Percentiles rank a stretch among this genome's conserved stretches.
phyloP scores from a whole-genome alignment of 2,888 invertebrate species.

The Imbricaverruca yamaguchii region DNA sequence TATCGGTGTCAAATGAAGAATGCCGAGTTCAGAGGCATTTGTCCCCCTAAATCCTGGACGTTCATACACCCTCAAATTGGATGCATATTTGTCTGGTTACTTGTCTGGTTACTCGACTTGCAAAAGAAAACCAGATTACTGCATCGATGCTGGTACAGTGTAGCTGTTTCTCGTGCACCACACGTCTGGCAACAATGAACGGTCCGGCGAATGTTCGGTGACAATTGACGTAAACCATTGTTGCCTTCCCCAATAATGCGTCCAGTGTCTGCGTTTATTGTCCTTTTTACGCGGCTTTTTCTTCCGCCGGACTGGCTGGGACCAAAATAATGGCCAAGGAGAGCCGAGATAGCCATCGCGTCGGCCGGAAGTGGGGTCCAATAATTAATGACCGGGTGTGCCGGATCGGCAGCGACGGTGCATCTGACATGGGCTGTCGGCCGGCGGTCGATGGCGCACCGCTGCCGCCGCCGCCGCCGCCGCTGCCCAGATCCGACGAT shows the following conservation, averaged over 20 bases:
- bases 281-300: not conserved
- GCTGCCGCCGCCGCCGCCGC: not conserved
- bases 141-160: too few relatives aligned
- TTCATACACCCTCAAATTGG: too few relatives aligned
- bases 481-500: too few relatives aligned
- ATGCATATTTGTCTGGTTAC: too few relatives aligned
- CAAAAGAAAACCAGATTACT: too few relatives aligned
- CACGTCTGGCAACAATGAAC: not conserved
- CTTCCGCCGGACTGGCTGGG: not conserved
- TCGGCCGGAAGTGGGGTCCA: not conserved
- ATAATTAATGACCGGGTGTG: not conserved
- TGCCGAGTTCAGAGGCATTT: too few relatives aligned
- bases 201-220: not conserved
- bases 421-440: not conserved
- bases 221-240: conserved; percentile 4
- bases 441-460: not conserved
- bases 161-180: not conserved
- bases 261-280: not conserved
- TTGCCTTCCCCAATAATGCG: conserved; percentile 9
- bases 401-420: not conserved
- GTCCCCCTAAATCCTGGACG: too few relatives aligned
- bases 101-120: too few relatives aligned
- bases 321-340: conserved; percentile 22
- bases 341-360: conserved; percentile 6
- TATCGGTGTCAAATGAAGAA: too few relatives aligned